Conservation (phyloP, 2,888 invertebrate species). For the Lumbricus terrestris region DNA sequence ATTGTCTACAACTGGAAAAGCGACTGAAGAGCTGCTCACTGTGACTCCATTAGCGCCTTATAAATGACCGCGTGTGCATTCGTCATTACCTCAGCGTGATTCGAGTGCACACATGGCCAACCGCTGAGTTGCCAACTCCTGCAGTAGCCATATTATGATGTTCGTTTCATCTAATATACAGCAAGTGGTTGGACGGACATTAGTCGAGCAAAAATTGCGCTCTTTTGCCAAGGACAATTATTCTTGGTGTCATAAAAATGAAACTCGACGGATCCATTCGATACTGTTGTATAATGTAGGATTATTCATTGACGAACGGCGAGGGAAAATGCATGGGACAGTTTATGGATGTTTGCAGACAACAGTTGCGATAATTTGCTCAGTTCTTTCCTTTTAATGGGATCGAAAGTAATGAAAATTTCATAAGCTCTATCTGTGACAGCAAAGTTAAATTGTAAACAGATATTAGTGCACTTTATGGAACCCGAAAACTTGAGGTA, state of each 20-base stretch:
- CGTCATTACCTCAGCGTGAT: background rate
- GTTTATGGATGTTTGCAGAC: no score
- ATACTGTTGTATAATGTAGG: no score
- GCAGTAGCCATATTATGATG: background rate
- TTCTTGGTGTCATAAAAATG: background rate
- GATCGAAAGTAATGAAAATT: no score
- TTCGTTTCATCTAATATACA: background rate
- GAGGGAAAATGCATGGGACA: no score
- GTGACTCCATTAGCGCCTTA: background rate
- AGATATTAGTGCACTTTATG: no score
- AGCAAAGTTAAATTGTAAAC: no score
- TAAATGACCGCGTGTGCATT: background rate
- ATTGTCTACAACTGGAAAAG: background rate
- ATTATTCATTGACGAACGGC: no score
- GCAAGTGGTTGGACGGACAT: background rate
- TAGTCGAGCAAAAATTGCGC: background rate
- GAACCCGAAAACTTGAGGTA: no score
- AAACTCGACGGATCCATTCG: background rate
- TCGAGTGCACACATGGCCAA: background rate
- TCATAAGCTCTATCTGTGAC: no score
- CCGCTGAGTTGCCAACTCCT: background rate
- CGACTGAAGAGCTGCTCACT: background rate
- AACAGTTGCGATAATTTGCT: no score
- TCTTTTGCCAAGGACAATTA: background rate
- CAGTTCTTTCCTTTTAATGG: no score